phyloP scores from a whole-genome alignment of 2,797 vertebrate genomes.

The Trematomus bernacchii region DNA sequence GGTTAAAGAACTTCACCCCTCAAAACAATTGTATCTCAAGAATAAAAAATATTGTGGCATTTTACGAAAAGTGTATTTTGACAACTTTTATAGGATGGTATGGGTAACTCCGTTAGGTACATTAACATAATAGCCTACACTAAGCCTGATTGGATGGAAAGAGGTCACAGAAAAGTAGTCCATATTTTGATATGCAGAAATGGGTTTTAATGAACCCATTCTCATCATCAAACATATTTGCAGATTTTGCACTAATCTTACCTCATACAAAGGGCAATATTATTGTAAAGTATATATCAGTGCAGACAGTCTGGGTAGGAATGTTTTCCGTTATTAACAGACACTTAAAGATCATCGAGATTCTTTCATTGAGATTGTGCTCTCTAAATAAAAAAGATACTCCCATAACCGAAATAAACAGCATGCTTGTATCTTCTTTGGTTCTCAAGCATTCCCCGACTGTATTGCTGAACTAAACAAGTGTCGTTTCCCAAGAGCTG shows the following conservation, averaged over 20 bases:
- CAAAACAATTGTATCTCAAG: too few species aligned
- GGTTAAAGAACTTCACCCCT: neutral
- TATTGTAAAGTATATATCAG: too few species aligned
- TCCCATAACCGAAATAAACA: neutral
- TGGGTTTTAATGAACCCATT: too few species aligned
- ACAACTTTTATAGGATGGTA: neutral
- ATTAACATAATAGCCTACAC: neutral
- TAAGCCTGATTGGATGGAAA: too few species aligned
- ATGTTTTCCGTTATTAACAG: too few species aligned
- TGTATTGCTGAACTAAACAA: neutral
- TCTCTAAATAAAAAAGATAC: neutral
- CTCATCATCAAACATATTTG: too few species aligned
- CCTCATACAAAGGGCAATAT: too few species aligned
- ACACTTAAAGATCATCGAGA: too few species aligned
- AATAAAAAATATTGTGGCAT: neutral
- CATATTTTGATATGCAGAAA: neutral
- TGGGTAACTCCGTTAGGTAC: neutral
- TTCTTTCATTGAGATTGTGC: neutral
- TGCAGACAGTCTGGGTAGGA: too few species aligned
- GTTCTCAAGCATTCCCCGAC: neutral
- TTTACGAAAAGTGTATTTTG: neutral
- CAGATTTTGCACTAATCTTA: too few species aligned
- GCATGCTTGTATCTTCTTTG: neutral
- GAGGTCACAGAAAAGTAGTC: neutral
- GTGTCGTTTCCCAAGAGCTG: constrained; percentile 36